These are phyloP conservation scores for Leptodactylus fuscus DNA, from an alignment of 2,113 vertebrate species.

Conservation along the genomic window DNA sequence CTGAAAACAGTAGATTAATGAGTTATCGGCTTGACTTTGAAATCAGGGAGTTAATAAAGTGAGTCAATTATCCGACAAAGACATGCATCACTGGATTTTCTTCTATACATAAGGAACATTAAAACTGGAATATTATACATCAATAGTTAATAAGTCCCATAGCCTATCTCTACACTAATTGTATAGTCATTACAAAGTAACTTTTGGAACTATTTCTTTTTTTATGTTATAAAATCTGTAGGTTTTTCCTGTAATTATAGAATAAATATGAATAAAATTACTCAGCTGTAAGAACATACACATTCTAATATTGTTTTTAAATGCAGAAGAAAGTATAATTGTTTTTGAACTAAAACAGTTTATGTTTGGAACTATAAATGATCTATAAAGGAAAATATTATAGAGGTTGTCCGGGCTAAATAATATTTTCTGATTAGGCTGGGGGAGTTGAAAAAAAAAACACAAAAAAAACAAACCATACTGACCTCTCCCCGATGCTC, in stretches of 20 bases:
- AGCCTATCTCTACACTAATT: conserved; percentile 22
- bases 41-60: conserved; percentile 52
- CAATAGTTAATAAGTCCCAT: conserved; percentile 23
- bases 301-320: too few relatives aligned
- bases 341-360: too few relatives aligned
- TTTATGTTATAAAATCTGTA: neutral
- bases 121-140: conserved; percentile 33
- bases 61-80: conserved; percentile 50
- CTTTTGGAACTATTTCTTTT: conserved; percentile 1
- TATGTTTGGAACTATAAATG: too few relatives aligned
- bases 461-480: too few relatives aligned
- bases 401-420: too few relatives aligned
- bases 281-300: neutral
- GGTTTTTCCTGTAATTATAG: neutral
- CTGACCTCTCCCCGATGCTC: too few relatives aligned
- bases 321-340: too few relatives aligned
- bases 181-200: neutral
- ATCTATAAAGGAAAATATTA: too few relatives aligned
- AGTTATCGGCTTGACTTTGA: conserved; percentile 38
- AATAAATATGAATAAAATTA: neutral
- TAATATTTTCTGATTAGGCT: too few relatives aligned
- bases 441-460: too few relatives aligned
- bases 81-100: conserved; percentile 15
- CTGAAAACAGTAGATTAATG: conserved; percentile 49
- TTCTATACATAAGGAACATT: conserved; percentile 21